These are phyloP conservation scores for Oryzias dopingdopingensis DNA, from an alignment of 2,797 vertebrate genomes.

Conservation along the genomic window DNA sequence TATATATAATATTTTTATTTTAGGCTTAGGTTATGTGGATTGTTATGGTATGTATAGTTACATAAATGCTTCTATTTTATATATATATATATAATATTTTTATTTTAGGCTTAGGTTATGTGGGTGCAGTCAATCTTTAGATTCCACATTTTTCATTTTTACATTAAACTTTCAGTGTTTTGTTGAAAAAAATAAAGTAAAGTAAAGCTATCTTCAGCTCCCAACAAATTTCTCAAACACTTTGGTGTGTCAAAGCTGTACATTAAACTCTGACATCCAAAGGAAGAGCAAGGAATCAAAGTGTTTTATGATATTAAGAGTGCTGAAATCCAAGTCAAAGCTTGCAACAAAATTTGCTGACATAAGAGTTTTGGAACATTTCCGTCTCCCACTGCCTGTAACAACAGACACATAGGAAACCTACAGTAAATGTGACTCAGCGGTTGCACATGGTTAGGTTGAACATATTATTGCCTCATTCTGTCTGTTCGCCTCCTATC, in stretches of 20 bases:
- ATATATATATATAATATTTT: constrained; percentile 2
- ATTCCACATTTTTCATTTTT: constrained; percentile 18
- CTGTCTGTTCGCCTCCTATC: too few species aligned
- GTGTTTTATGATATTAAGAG: constrained; percentile 20
- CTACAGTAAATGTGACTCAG: too few species aligned
- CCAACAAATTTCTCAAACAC: constrained; percentile 10
- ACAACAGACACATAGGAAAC: too few species aligned
- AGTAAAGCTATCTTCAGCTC: not conserved
- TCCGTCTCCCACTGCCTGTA: constrained; percentile 7
- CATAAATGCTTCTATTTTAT: constrained; percentile 19
- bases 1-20: too few species aligned
- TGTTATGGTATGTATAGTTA: constrained; percentile 15
- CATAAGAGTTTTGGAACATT: constrained; percentile 28
- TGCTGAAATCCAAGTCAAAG: constrained; percentile 35
- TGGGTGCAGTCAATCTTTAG: not conserved
- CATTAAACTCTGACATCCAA: constrained; percentile 17
- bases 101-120: not conserved
- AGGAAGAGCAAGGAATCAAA: constrained; percentile 19
- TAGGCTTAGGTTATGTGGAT: not conserved
- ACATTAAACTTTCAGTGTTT: not conserved
- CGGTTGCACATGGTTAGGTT: too few species aligned
- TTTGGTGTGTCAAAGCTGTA: constrained; percentile 20
- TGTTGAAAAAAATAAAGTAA: too few species aligned
- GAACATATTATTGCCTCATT: too few species aligned
- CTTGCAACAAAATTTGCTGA: constrained; percentile 60